Evolutionary conservation across 2,888 invertebrate species (phyloP), one percentile per base, ranked within the genome.

Genomic region (Lithophane leautieri): DNA sequence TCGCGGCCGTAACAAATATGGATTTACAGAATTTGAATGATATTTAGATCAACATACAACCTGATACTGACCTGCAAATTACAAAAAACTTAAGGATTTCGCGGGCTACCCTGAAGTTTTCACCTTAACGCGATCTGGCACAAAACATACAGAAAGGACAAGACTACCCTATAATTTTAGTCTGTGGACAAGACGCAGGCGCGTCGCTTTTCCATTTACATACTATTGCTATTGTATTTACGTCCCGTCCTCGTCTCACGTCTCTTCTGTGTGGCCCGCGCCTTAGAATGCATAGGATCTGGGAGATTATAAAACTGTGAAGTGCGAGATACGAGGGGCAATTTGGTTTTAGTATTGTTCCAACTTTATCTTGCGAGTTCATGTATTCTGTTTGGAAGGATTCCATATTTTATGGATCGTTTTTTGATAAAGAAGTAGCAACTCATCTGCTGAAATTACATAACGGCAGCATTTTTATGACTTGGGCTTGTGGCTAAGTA

Each of bases 251-350:
- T 56, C 25, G 14, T 25, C 25, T 25, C 56, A 56, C 14, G 25
- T 56, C 56, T 25, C 14, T 25, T 56, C 56, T 25, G 56, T 56
- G 25, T 25, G 14, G 25, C 58, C 58, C 58, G 16, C 58, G 28
- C 58, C 58, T 58, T 58, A 56, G 58, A 58, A 56, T 61, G 70
- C 63, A 71, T 58, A 71, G 44, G 40, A 66, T 34, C 9, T 65
- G 44, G 25, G 28, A 25, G 52, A 52, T 61, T 52, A 72, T 79
- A 67, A 83, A 76, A 70, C 25, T 42, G 40, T 25, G 44, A 62
- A 68, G 54, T 47, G 54, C 7, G 66, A 67, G 25, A 62, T 42
- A 58, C 34, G 61, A 40, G 54, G 6, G 14, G 22, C 22, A 22
- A 68, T 68, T 22, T 63, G 28, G 44, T 47, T 50, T 76, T 44